Evolutionary conservation across 2,113 vertebrate genomes (phyloP), one percentile per base, ranked within the genome.

Genomic region (Thalassoma bifasciatum): DNA sequence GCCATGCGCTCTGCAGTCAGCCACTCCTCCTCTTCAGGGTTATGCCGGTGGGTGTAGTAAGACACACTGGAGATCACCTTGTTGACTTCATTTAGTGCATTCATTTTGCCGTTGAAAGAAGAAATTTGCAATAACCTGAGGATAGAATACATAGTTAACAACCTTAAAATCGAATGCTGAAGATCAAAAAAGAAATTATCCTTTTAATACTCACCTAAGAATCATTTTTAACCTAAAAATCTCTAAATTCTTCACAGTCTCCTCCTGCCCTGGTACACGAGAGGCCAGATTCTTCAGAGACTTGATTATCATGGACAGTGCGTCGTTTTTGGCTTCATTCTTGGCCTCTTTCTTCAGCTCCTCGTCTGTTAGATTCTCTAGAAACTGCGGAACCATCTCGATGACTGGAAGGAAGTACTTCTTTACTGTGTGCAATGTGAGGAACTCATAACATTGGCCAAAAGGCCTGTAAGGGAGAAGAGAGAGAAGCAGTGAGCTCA

Each of bases 211-310:
- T 97, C 91, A 98, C 98, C 98, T 98, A 96, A 99, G 98, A 94
- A 99, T 99, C 98, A 99, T 99, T 98, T 99, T 99, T 96, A 99
- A 96, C 82, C 98, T 98, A 98, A 99, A 99, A 95, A 99, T 99
- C 94, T 99, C 98, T 97, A 99, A 97, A 88, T 98, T 99, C 94
- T 99, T 99, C 92, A 99, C 98, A 12, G 97, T 99, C 94, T 99
- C 98, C 93, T 99, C 98, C 93, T 99, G 98, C 79, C 98, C 98
- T 74, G 98, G 97, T 89, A 99, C 97, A 82, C 97, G 95, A 81
- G 98, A 99, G 84, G 98, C 98, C 94, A 99, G 95, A 88, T 97
- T 99, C 92, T 99, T 99, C 85, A 99, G 92, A 88, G 98, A 99
- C 92, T 99, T 99, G 94, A 99, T 99, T 95, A 99, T 99, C 98